phyloP scores from a whole-genome alignment of 2,888 invertebrate genomes.

The Poecilobothrus nobilitatus region DNA sequence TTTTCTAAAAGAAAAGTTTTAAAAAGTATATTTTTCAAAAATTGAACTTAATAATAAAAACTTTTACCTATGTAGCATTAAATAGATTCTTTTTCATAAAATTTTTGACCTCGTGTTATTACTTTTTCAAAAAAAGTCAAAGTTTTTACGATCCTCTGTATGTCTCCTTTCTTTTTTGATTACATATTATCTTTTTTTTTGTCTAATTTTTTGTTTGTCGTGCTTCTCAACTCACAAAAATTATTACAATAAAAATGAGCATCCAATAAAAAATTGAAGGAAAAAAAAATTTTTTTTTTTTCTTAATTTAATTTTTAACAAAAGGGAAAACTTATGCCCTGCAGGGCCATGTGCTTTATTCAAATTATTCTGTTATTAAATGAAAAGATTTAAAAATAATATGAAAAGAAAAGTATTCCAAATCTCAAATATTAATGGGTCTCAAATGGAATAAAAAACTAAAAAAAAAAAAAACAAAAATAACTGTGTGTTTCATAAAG shows the following conservation, averaged over 20 bases:
- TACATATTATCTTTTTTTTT: no score
- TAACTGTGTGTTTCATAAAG: background rate
- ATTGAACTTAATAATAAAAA: no score
- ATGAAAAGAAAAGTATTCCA: background rate
- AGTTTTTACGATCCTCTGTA: no score
- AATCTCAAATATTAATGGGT: background rate
- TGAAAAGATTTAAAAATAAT: background rate
- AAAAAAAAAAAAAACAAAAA: background rate
- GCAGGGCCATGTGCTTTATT: constrained; percentile 4
- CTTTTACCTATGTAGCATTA: no score
- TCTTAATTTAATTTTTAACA: background rate
- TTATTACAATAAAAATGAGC: background rate
- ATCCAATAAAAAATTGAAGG: background rate
- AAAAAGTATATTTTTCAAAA: no score
- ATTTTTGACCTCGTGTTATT: no score
- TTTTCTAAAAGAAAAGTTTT: no score
- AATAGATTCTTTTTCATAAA: no score
- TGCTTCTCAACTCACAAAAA: background rate
- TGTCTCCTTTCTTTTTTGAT: no score
- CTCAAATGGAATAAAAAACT: background rate
- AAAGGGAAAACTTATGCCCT: constrained; percentile 6
- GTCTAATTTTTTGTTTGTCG: background rate
- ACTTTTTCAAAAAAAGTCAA: no score
- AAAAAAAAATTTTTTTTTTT: background rate
- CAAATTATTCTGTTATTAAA: constrained; percentile 1